These are phyloP conservation scores for Leistus spinibarbis DNA, from an alignment of 2,888 invertebrate species.

Conservation along the genomic window DNA sequence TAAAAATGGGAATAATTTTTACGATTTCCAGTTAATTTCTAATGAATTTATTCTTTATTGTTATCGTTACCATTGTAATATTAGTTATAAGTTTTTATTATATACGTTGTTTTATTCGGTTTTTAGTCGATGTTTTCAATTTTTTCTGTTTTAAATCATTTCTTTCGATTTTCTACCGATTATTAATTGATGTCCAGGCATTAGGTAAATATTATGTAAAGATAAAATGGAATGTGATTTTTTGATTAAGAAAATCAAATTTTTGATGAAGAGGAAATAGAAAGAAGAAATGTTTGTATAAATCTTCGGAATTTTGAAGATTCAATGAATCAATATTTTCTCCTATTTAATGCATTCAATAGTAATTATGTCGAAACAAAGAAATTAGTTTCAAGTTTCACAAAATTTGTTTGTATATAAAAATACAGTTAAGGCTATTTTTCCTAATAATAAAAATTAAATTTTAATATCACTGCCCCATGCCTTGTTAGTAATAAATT, in stretches of 20 bases:
- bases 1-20: background rate
- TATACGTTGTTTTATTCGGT: too few species aligned
- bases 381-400: background rate
- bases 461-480: conserved; percentile 24
- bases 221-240: too few species aligned
- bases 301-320: too few species aligned
- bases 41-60: background rate
- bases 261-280: background rate
- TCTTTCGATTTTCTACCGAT: too few species aligned
- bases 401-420: background rate
- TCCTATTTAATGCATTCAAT: background rate
- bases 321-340: background rate
- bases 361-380: background rate
- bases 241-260: too few species aligned
- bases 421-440: background rate
- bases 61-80: background rate
- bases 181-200: too few species aligned
- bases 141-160: too few species aligned
- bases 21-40: too few species aligned
- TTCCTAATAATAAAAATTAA: background rate
- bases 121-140: too few species aligned
- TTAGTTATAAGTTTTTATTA: too few species aligned
- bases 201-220: too few species aligned
- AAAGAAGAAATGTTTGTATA: too few species aligned
- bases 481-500: conserved; percentile 14